A percentile compares a stretch with the other conserved stretches of the same genome.
phyloP scores from a whole-genome alignment of 2,888 invertebrate genomes.

The Melanotus villosus region DNA sequence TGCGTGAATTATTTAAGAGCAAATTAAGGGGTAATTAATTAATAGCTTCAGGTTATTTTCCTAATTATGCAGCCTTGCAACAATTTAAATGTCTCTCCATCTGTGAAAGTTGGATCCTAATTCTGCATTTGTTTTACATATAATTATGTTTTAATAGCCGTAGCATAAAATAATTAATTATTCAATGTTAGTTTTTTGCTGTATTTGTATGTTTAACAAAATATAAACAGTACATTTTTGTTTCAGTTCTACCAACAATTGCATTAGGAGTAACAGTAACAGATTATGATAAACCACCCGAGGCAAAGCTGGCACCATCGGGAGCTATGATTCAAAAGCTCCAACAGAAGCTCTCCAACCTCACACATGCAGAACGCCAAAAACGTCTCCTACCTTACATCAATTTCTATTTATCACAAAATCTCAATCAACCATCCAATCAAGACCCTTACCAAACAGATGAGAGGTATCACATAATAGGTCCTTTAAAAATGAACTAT shows the following conservation, averaged over 20 bases:
- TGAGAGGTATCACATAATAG: slow-evolving; percentile 67
- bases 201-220: too few relatives aligned
- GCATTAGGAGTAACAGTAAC: slow-evolving; percentile 60
- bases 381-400: slow-evolving; percentile 86
- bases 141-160: too few relatives aligned
- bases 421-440: slow-evolving; percentile 64
- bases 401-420: slow-evolving; percentile 81
- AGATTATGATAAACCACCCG: slow-evolving; percentile 64
- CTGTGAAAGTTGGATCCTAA: too few relatives aligned
- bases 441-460: slow-evolving; percentile 42
- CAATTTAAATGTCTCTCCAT: too few relatives aligned
- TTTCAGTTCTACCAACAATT: slow-evolving; percentile 54
- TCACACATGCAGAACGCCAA: slow-evolving; percentile 75
- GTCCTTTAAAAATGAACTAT: slow-evolving; percentile 24
- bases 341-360: slow-evolving; percentile 63
- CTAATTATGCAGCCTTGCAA: too few relatives aligned
- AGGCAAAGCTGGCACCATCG: slow-evolving; percentile 51
- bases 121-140: too few relatives aligned
- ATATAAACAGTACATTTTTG: too few relatives aligned
- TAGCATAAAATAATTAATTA: too few relatives aligned
- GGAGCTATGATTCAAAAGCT: slow-evolving; percentile 51
- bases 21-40: too few relatives aligned
- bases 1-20: too few relatives aligned
- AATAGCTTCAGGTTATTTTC: too few relatives aligned
- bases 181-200: too few relatives aligned